Evolutionary conservation across 2,888 invertebrate genomes (phyloP).

Genomic region (Augochlorella aurata): DNA sequence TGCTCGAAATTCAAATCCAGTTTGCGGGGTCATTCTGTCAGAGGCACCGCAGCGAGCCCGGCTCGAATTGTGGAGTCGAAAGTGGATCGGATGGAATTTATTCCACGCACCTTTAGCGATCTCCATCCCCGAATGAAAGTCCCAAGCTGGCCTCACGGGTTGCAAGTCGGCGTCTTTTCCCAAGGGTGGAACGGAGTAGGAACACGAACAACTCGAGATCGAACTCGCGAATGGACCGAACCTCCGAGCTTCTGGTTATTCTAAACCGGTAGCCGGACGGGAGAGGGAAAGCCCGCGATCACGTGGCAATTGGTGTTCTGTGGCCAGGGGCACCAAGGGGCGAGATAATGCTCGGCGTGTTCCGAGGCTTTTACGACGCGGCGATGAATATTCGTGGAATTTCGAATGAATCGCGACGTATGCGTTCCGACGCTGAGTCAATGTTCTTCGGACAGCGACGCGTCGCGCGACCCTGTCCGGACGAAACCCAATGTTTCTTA

Average conservation of each 20-base stretch:
- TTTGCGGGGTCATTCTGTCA: background rate
- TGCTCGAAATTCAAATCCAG: constrained; percentile 5
- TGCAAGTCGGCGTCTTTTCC: background rate
- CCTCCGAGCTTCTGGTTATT: constrained; percentile 75
- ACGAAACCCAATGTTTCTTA: background rate
- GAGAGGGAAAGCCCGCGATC: constrained; percentile 62
- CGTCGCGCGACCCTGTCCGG: background rate
- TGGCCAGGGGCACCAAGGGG: constrained; percentile 18
- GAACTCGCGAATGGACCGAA: constrained; percentile 72
- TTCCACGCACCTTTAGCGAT: constrained; percentile 73
- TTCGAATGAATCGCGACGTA: constrained; percentile 59
- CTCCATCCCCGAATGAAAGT: constrained; percentile 66
- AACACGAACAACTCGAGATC: constrained; percentile 63
- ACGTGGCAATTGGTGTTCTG: constrained; percentile 56
- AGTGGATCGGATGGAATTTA: constrained; percentile 7
- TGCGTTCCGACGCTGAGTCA: constrained; percentile 63
- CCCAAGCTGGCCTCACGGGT: constrained; percentile 15
- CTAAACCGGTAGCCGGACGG: constrained; percentile 69
- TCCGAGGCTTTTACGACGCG: constrained; percentile 49
- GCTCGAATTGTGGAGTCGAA: background rate
- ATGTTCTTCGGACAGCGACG: constrained; percentile 54
- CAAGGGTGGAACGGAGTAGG: constrained; percentile 17
- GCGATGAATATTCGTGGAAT: constrained; percentile 74
- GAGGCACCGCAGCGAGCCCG: background rate
- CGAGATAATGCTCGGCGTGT: constrained; percentile 48